Conservation (phyloP, 2,113 vertebrate species). For the Aleadryas rufinucha region DNA sequence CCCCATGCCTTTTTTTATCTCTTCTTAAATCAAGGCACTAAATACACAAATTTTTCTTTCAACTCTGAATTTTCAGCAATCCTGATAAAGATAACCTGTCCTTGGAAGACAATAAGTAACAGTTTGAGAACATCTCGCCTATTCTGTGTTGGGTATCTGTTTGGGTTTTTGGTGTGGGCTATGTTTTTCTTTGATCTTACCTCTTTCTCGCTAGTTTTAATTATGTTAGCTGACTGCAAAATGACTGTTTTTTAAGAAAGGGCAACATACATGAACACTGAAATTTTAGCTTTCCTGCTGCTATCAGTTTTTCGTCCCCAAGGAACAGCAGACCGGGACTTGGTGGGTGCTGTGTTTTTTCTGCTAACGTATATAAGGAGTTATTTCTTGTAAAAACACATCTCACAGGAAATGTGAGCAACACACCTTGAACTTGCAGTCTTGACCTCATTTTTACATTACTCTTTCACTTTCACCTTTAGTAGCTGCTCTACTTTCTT, state of each 20-base stretch:
- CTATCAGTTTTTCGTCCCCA: background rate
- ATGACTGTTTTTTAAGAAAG: background rate
- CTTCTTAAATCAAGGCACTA: background rate
- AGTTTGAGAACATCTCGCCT: background rate
- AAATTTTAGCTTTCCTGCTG: background rate
- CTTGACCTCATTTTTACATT: background rate
- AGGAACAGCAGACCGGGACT: background rate
- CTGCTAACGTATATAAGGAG: rapidly evolving
- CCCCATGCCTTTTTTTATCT: background rate
- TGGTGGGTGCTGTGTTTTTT: background rate
- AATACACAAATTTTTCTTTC: background rate
- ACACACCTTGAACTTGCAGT: background rate
- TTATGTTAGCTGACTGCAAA: background rate
- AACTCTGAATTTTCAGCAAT: background rate
- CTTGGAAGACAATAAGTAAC: background rate
- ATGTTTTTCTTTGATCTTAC: background rate
- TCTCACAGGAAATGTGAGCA: background rate
- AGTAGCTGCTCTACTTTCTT: background rate
- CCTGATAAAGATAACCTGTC: background rate
- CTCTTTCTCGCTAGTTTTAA: background rate
- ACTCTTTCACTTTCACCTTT: background rate
- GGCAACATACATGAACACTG: background rate
- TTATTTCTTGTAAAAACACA: background rate
- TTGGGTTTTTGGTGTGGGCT: background rate
- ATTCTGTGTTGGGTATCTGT: background rate